Evolutionary conservation across 2,888 invertebrate species (phyloP), one percentile per base, ranked within the genome.

Genomic region (Parnassius glacialis): DNA sequence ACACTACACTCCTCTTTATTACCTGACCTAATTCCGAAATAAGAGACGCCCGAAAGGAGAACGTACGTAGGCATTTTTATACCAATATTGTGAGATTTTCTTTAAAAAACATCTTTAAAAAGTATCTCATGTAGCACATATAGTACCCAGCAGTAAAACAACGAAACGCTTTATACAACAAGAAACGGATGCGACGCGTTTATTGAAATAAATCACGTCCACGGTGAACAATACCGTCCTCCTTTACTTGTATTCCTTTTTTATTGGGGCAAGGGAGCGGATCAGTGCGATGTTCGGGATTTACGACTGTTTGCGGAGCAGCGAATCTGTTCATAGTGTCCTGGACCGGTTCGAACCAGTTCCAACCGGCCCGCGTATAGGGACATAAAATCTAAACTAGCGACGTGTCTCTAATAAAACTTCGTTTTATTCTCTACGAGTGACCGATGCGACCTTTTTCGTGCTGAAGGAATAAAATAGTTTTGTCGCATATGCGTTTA

Each of bases 251-350:
- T 73, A 69, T 68, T 69, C 66, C 59, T 57, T 67, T 67, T 64
- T 67, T 67, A 67, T 68, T 67, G 69, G 66, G 68, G 68, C 68
- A 71, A 79, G 71, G 78, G 77, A 76, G 75, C 78, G 82, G 81
- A 84, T 84, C 82, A 78, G 77, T 73, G 73, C 76, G 74, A 81
- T 80, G 79, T 78, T 73, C 67, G 69, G 77, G 79, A 83, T 85
- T 85, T 86, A 86, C 85, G 85, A 82, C 74, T 81, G 78, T 84
- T 84, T 82, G 83, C 75, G 81, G 78, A 71, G 71, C 78, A 70
- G 73, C 73, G 78, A 82, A 84, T 83, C 82, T 80, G 84, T 79
- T 79, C 77, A 76, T 78, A 74, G 74, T 66, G 69, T 68, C 68
- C 68, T 64, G 70, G 50, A 61, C 64, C 52, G 52, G 48, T 16